Conservation (phyloP, 1,140 invertebrate genomes). For the Trigoniulus corallinus region DNA sequence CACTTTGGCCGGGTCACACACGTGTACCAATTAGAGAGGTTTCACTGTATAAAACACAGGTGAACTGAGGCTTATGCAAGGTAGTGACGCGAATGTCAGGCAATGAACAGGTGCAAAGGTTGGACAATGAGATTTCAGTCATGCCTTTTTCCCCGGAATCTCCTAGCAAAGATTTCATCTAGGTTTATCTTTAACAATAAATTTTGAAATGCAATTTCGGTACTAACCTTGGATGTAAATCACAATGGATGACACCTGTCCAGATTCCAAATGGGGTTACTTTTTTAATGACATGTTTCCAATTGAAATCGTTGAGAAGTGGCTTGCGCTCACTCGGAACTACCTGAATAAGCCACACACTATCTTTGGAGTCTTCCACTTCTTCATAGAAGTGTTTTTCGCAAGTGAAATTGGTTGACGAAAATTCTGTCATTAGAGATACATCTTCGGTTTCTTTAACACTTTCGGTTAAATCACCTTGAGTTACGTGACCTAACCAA, state of each 20-base stretch:
- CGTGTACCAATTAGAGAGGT: no score
- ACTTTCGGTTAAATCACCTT: slow-evolving; percentile 19
- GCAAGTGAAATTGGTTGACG: slow-evolving; percentile 29
- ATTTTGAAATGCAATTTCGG: not conserved
- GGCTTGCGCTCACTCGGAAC: slow-evolving; percentile 14
- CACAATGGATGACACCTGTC: slow-evolving; percentile 32
- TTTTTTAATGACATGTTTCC: slow-evolving; percentile 27
- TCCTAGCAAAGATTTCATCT: no score
- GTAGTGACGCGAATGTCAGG: no score
- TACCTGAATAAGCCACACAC: slow-evolving; percentile 36
- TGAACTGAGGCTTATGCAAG: no score
- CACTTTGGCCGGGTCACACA: no score
- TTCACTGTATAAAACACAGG: no score
- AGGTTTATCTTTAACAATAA: not conserved
- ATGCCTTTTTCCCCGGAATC: no score
- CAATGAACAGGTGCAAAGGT: no score
- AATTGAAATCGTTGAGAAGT: slow-evolving; percentile 23
- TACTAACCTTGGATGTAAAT: slow-evolving; percentile 25
- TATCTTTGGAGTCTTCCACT: slow-evolving; percentile 38
- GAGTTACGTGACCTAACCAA: slow-evolving; percentile 20
- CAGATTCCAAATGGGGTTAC: slow-evolving; percentile 31
- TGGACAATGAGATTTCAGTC: no score
- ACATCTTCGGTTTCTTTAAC: not conserved
- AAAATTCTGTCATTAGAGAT: slow-evolving; percentile 11
- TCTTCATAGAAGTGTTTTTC: slow-evolving; percentile 33